A percentile compares a stretch with the other conserved stretches of the same genome.
Evolutionary conservation across 2,888 invertebrate genomes (phyloP).

Genomic region (Trichogramma evanescens): DNA sequence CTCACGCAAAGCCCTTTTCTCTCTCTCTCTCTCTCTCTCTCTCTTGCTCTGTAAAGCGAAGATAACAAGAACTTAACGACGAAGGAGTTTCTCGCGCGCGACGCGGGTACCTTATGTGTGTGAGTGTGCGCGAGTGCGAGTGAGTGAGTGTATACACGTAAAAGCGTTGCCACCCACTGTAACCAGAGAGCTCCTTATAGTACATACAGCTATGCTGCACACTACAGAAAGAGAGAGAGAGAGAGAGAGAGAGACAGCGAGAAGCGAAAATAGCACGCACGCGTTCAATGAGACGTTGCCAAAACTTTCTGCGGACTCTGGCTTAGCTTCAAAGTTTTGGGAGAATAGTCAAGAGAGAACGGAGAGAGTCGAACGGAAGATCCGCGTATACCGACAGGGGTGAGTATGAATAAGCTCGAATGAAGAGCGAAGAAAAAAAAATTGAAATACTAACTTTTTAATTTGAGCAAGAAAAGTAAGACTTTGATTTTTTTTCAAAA

Average conservation of each 20-base stretch:
- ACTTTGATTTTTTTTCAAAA: too few species aligned
- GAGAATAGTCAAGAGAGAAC: background rate
- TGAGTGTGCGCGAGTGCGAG: background rate
- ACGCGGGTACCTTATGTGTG: constrained; percentile 1
- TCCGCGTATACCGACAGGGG: background rate
- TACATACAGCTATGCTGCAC: constrained; percentile 8
- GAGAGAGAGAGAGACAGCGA: background rate
- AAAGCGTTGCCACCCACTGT: background rate
- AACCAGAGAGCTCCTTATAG: background rate
- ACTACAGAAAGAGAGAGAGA: background rate
- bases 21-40: background rate
- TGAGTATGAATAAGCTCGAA: too few species aligned
- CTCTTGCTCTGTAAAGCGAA: constrained; percentile 24
- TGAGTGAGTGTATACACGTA: too few species aligned
- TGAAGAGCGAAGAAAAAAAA: too few species aligned
- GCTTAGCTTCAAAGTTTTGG: too few species aligned
- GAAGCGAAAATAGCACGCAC: background rate
- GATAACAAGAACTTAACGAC: constrained; percentile 29
- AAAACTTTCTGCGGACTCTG: too few species aligned
- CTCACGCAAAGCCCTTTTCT: constrained; percentile 13
- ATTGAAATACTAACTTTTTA: too few species aligned
- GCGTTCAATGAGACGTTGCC: too few species aligned
- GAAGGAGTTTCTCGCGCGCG: constrained; percentile 20
- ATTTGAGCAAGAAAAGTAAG: too few species aligned
- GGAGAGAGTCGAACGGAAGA: background rate